A percentile compares a stretch with the other conserved stretches of the same genome.
These are phyloP conservation scores for Harlomillsia oculata DNA, from an alignment of 1,140 invertebrate genomes.

Conservation along the genomic window DNA sequence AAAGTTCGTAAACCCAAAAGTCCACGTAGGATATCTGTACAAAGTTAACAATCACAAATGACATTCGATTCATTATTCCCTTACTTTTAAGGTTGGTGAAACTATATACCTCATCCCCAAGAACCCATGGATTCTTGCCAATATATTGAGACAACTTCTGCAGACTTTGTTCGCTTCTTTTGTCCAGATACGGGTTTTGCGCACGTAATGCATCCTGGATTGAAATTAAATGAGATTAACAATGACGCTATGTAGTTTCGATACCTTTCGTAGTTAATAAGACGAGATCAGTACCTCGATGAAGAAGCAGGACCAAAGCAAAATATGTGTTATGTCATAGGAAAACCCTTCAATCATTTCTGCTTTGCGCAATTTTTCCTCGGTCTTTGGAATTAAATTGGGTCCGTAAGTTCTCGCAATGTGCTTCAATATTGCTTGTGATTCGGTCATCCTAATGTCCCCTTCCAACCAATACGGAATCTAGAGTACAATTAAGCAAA, in stretches of 20 bases:
- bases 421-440: conserved; percentile 18
- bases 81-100: background rate
- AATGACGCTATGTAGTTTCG: background rate
- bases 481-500: background rate
- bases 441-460: conserved; percentile 8
- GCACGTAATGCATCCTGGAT: no score
- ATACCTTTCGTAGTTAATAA: background rate
- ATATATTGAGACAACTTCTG: background rate
- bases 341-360: conserved; percentile 12
- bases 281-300: background rate
- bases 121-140: background rate
- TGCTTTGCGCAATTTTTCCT: background rate
- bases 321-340: background rate
- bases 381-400: background rate
- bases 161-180: background rate
- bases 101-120: background rate
- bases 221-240: no score
- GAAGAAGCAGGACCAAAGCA: background rate
- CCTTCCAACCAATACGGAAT: conserved; percentile 19
- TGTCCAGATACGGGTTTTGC: background rate
- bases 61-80: background rate
- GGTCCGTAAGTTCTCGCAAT: background rate
- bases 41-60: background rate
- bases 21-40: conserved; percentile 14
- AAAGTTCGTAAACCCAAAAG: conserved; percentile 12